Conservation (phyloP, 2,113 vertebrate species). For the Hyla sarda region DNA sequence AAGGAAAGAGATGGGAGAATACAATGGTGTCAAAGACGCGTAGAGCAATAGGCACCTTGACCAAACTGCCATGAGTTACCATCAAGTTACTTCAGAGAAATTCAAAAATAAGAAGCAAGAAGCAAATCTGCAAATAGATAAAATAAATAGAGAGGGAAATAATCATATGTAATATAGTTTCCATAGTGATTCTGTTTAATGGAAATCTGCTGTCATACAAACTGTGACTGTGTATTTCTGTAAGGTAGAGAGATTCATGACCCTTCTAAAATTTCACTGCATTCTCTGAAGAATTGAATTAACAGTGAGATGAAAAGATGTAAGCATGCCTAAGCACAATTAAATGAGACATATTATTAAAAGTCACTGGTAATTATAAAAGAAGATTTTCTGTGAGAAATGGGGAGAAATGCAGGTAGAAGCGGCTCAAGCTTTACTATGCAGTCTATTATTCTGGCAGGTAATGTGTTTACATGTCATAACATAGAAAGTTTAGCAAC, state of each 20-base stretch:
- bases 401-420: not conserved
- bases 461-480: not conserved
- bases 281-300: not conserved
- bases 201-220: not conserved
- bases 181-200: not conserved
- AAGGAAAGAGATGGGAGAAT: no score
- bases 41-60: no score
- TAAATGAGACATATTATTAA: not conserved
- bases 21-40: no score
- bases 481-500: not conserved
- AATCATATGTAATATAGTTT: not conserved
- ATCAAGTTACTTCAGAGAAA: no score
- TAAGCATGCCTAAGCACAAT: not conserved
- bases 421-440: not conserved
- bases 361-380: not conserved
- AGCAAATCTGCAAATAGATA: not conserved
- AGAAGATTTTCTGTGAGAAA: not conserved
- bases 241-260: not conserved
- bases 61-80: no score
- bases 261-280: conserved; percentile 4
- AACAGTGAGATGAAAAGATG: not conserved
- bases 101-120: not conserved
- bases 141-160: not conserved
- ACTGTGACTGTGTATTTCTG: not conserved
- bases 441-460: not conserved